Evolutionary conservation across 2,888 invertebrate species (phyloP).

Genomic region (Xanthorhoe spadicearia): DNA sequence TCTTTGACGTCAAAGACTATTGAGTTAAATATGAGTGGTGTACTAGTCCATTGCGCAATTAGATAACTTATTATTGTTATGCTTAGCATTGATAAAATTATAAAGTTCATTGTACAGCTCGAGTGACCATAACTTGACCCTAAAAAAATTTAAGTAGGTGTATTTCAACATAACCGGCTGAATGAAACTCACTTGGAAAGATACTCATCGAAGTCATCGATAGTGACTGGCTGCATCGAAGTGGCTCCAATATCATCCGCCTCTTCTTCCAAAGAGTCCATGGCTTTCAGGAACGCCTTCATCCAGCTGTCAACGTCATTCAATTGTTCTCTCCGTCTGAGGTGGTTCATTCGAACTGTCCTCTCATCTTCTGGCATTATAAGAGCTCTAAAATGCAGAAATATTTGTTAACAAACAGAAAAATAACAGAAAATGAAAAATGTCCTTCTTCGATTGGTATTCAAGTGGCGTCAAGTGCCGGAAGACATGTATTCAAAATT

Average conservation of each 20-base stretch:
- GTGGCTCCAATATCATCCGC: slow-evolving; percentile 93
- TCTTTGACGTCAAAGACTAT: not conserved
- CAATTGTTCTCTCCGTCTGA: slow-evolving; percentile 91
- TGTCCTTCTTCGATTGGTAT: not conserved
- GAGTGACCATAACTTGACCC: not conserved
- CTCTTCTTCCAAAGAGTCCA: slow-evolving; percentile 93
- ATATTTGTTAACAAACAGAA: not conserved
- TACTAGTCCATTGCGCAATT: not conserved
- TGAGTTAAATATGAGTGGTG: not conserved
- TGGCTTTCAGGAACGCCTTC: slow-evolving; percentile 93
- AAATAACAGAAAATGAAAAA: not conserved
- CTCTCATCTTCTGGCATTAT: slow-evolving; percentile 96
- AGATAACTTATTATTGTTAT: not conserved
- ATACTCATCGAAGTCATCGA: slow-evolving; percentile 96
- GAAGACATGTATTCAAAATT: not conserved
- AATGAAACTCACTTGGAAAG: slow-evolving; percentile 89
- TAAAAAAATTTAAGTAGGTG: not conserved
- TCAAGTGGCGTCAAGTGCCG: not conserved
- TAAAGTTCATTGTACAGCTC: not conserved
- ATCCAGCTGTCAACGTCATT: slow-evolving; percentile 96
- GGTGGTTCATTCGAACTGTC: slow-evolving; percentile 93
- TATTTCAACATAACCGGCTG: not conserved
- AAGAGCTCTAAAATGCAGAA: slow-evolving; percentile 85
- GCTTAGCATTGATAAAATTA: not conserved
- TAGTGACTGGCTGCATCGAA: slow-evolving; percentile 94